A percentile compares a stretch with the other conserved stretches of the same genome.
These are phyloP conservation scores for Botia kubotai DNA, from an alignment of 2,797 vertebrate genomes.

Conservation along the genomic window DNA sequence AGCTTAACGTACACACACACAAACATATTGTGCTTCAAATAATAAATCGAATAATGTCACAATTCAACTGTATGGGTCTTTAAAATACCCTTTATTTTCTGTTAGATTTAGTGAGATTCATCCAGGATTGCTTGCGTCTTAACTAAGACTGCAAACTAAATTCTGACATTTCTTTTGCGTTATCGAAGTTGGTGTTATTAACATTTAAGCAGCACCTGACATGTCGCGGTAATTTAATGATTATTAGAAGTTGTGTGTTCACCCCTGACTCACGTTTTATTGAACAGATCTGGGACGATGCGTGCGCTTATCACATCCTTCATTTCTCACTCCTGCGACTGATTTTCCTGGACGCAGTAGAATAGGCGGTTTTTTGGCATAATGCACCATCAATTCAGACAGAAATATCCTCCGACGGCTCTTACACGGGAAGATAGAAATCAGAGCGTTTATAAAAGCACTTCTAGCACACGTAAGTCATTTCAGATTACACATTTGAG, in stretches of 20 bases:
- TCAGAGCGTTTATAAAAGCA: constrained; percentile 54
- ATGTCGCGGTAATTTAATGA: constrained; percentile 13
- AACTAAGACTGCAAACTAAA: no score
- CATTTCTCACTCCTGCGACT: constrained; percentile 9
- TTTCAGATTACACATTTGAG: constrained; percentile 52
- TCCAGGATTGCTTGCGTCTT: no score
- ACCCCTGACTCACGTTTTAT: background rate
- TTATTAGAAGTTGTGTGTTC: background rate
- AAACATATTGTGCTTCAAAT: no score
- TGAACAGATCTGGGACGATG: constrained; percentile 13
- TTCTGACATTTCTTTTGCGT: no score
- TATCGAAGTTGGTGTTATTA: no score
- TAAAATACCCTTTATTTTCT: no score
- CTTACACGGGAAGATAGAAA: constrained; percentile 47
- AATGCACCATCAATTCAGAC: constrained; percentile 48
- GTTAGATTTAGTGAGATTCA: no score
- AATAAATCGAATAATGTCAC: no score
- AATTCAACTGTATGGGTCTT: no score
- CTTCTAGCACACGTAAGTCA: constrained; percentile 52
- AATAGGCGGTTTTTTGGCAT: constrained; percentile 44
- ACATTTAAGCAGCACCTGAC: background rate
- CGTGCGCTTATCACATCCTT: constrained; percentile 15
- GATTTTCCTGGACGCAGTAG: background rate
- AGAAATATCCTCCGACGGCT: constrained; percentile 35
- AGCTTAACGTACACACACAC: no score